A percentile compares a stretch with the other conserved stretches of the same genome.
These are phyloP conservation scores for Heterocephalus glaber DNA, from an alignment of 2,113 vertebrate genomes.

Conservation along the genomic window DNA sequence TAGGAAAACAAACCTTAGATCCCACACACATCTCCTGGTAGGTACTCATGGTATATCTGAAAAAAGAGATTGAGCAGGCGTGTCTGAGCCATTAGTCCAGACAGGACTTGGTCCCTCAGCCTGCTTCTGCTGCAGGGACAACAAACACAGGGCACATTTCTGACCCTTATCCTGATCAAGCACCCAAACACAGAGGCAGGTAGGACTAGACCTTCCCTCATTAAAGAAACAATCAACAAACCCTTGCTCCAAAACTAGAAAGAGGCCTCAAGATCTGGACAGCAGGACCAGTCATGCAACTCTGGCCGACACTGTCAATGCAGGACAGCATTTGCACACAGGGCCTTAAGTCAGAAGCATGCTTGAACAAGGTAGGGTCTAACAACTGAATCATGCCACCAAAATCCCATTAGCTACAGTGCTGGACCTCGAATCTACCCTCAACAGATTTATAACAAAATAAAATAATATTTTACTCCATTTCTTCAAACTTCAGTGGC, in stretches of 20 bases:
- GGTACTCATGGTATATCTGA: neutral
- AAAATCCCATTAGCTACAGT: neutral
- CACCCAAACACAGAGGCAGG: neutral
- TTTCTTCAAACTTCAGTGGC: slow-evolving; percentile 6
- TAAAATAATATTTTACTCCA: neutral
- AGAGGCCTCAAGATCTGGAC: neutral
- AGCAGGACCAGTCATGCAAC: neutral
- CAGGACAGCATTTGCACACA: neutral
- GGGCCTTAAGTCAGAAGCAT: neutral
- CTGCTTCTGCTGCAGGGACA: neutral
- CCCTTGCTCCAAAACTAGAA: neutral
- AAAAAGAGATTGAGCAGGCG: neutral
- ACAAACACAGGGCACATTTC: neutral
- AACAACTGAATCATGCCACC: neutral
- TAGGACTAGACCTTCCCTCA: neutral
- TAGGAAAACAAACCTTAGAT: neutral
- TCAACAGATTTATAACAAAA: neutral
- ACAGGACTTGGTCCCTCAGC: neutral
- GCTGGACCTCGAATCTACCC: neutral
- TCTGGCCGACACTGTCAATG: neutral
- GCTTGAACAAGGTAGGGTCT: neutral
- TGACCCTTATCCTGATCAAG: neutral
- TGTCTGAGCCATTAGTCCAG: neutral
- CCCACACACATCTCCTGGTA: neutral
- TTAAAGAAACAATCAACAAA: neutral